Conservation (phyloP, 1,140 invertebrate genomes). For the Neodiprion fabricii region DNA sequence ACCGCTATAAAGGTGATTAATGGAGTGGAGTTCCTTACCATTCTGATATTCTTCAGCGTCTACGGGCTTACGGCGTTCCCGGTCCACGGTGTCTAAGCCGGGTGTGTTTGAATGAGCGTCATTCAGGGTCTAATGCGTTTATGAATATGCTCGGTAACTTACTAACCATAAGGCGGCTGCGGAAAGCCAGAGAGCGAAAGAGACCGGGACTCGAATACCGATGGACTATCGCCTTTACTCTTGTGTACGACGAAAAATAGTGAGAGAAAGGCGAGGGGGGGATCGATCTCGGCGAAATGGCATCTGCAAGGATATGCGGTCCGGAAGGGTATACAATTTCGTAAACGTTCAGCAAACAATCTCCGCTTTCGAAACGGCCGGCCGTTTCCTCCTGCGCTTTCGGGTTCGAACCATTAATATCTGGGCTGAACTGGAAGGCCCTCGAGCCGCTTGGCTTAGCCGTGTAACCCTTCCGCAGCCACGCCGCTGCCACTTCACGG, state of each 20-base stretch:
- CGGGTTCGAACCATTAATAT: slow-evolving; percentile 7
- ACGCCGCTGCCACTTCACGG: not conserved
- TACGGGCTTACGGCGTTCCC: not conserved
- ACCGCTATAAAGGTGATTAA: slow-evolving; percentile 13
- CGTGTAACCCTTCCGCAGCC: not conserved
- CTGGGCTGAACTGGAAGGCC: slow-evolving; percentile 32
- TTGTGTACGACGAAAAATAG: not conserved
- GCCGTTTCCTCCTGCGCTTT: no score
- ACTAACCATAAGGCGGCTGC: not conserved
- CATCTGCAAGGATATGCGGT: not conserved
- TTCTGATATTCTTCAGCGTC: slow-evolving; percentile 11
- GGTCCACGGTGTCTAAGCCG: not conserved
- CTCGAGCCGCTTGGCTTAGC: slow-evolving; percentile 26
- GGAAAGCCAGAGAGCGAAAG: not conserved
- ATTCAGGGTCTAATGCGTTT: slow-evolving; percentile 13
- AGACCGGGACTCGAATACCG: not conserved
- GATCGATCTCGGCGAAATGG: slow-evolving; percentile 10
- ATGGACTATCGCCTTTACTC: not conserved
- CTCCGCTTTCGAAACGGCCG: slow-evolving; percentile 27
- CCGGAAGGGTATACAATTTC: not conserved
- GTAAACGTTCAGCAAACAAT: slow-evolving; percentile 37
- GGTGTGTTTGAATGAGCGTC: not conserved
- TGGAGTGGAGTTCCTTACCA: slow-evolving; percentile 11
- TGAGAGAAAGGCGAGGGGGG: not conserved
- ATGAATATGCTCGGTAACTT: slow-evolving; percentile 2